phyloP scores from a whole-genome alignment of 2,797 vertebrate species.

The Squalus acanthias region DNA sequence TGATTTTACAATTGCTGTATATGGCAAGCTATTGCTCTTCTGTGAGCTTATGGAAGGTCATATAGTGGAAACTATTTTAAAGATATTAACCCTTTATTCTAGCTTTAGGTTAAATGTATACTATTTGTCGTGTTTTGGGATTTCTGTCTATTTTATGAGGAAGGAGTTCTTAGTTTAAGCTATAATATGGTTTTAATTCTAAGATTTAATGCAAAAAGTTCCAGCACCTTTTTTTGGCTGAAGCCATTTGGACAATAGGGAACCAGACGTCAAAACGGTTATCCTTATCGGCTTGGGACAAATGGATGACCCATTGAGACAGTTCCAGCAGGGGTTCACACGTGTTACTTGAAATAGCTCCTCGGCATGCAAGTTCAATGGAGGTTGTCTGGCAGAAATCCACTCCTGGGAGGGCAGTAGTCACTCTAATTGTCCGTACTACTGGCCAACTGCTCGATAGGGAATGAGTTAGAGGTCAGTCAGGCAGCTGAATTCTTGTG shows the following conservation, averaged over 20 bases:
- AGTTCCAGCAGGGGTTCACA: neutral
- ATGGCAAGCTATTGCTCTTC: neutral
- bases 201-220: neutral
- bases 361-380: neutral
- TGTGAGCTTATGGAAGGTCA: too few relatives aligned
- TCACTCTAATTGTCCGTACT: neutral
- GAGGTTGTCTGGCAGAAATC: neutral
- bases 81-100: neutral
- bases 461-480: neutral
- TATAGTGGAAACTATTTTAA: neutral
- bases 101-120: neutral
- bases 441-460: neutral
- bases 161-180: neutral
- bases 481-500: neutral
- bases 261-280: neutral
- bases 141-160: neutral
- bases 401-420: neutral
- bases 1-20: neutral
- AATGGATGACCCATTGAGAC: neutral
- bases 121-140: neutral
- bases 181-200: neutral
- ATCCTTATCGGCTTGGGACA: neutral
- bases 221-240: neutral
- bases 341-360: neutral
- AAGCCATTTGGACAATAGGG: neutral